Percentiles rank a stretch among this genome's conserved stretches.
Evolutionary conservation across 2,888 invertebrate genomes (phyloP).

Genomic region (Mylabris sibirica): DNA sequence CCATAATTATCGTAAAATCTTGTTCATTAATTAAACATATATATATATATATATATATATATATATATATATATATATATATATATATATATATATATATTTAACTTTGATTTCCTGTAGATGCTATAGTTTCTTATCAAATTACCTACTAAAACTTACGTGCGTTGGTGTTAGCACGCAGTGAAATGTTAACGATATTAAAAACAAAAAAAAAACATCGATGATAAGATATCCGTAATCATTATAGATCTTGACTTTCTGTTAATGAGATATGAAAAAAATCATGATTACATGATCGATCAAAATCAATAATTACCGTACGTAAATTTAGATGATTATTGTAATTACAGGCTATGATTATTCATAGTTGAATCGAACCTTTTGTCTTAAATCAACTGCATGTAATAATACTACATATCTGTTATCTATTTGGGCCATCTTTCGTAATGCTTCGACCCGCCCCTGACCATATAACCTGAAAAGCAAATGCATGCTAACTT

Average conservation of each 20-base stretch:
- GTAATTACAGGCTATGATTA: slow-evolving; percentile 27
- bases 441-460: slow-evolving; percentile 34
- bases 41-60: slow-evolving; percentile 19
- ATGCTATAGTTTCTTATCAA: slow-evolving; percentile 25
- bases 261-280: slow-evolving; percentile 18
- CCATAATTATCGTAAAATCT: slow-evolving; percentile 11
- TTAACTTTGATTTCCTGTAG: slow-evolving; percentile 27
- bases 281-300: slow-evolving; percentile 14
- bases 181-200: slow-evolving; percentile 17
- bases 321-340: not conserved
- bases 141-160: slow-evolving; percentile 19
- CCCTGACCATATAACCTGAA: slow-evolving; percentile 38
- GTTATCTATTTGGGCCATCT: slow-evolving; percentile 42
- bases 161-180: slow-evolving; percentile 29
- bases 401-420: slow-evolving; percentile 28
- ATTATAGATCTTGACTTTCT: not conserved
- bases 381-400: slow-evolving; percentile 37
- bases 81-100: no score
- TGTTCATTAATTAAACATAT: slow-evolving; percentile 16
- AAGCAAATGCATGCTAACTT: slow-evolving; percentile 30
- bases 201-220: slow-evolving; percentile 22
- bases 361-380: slow-evolving; percentile 37
- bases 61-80: no score
- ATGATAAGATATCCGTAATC: not conserved
- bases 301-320: not conserved